phyloP scores from a whole-genome alignment of 1,140 invertebrate genomes.

The Metopolophium dirhodum region DNA sequence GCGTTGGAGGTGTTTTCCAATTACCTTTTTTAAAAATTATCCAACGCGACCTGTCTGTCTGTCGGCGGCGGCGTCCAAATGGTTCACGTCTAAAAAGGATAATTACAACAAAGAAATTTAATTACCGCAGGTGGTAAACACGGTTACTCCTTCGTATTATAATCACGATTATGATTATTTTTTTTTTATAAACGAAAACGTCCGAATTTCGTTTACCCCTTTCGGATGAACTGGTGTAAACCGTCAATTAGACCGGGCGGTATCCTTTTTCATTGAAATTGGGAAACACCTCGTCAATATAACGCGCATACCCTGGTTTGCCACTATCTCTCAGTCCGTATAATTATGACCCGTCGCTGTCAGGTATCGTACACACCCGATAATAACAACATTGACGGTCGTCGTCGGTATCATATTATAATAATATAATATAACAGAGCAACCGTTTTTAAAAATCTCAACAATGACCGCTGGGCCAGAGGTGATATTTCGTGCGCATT shows the following conservation, averaged over 20 bases:
- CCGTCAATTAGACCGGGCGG: slow-evolving; percentile 46
- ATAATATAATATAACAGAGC: not conserved
- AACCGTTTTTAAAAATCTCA: not conserved
- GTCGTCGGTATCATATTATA: slow-evolving; percentile 9
- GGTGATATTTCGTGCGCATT: not conserved
- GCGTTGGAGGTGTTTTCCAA: slow-evolving; percentile 50
- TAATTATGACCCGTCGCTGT: slow-evolving; percentile 35
- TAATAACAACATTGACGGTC: slow-evolving; percentile 25
- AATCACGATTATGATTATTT: slow-evolving; percentile 24
- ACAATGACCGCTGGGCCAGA: not conserved
- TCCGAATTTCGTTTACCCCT: slow-evolving; percentile 35
- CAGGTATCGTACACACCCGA: not conserved
- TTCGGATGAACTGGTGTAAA: slow-evolving; percentile 32
- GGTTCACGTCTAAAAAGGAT: slow-evolving; percentile 32
- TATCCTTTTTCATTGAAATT: slow-evolving; percentile 49
- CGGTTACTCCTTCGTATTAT: slow-evolving; percentile 30
- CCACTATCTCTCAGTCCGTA: not conserved
- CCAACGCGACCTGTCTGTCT: slow-evolving; percentile 35
- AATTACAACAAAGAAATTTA: slow-evolving; percentile 54
- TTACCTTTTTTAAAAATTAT: slow-evolving; percentile 5
- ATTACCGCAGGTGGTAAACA: slow-evolving; percentile 54
- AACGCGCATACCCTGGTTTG: not conserved
- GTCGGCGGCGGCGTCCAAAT: slow-evolving; percentile 22
- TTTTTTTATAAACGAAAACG: slow-evolving; percentile 34
- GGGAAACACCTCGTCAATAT: slow-evolving; percentile 46